A percentile compares a stretch with the other conserved stretches of the same genome.
These are phyloP conservation scores for Ursus arctos DNA, from an alignment of 2,113 vertebrate species.

Conservation along the genomic window DNA sequence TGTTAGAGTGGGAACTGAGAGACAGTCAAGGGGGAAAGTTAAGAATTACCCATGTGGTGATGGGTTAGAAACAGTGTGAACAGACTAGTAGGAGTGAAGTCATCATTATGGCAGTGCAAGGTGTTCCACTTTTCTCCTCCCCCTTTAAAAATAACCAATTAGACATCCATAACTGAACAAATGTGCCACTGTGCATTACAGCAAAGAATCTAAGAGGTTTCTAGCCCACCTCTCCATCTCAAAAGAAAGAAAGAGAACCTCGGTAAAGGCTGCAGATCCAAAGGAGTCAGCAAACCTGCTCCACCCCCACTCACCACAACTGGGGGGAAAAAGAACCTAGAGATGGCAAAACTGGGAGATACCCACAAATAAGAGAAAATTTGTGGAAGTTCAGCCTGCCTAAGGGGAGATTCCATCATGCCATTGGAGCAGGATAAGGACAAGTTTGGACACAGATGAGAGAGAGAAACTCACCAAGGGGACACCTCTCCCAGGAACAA, in stretches of 20 bases:
- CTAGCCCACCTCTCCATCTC: background rate
- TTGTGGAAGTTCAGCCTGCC: background rate
- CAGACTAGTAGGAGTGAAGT: background rate
- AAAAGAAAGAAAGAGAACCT: background rate
- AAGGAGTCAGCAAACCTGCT: background rate
- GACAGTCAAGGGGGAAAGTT: background rate
- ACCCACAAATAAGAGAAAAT: background rate
- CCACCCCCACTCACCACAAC: background rate
- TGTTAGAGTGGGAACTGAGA: background rate
- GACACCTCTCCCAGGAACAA: background rate
- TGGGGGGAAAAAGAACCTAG: background rate
- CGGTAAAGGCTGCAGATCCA: background rate
- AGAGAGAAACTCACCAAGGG: background rate
- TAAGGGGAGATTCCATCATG: background rate
- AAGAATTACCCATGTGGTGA: background rate
- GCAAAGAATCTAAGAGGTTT: background rate
- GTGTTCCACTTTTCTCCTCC: background rate
- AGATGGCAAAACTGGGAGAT: background rate
- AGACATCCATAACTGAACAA: background rate
- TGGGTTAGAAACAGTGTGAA: background rate
- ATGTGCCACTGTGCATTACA: background rate
- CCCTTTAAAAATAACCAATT: background rate
- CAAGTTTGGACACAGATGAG: background rate
- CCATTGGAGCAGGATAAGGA: background rate
- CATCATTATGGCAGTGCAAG: background rate